Base-by-base conservation (phyloP, 2,888 invertebrate genomes). In the Macrophya annulata region DNA sequence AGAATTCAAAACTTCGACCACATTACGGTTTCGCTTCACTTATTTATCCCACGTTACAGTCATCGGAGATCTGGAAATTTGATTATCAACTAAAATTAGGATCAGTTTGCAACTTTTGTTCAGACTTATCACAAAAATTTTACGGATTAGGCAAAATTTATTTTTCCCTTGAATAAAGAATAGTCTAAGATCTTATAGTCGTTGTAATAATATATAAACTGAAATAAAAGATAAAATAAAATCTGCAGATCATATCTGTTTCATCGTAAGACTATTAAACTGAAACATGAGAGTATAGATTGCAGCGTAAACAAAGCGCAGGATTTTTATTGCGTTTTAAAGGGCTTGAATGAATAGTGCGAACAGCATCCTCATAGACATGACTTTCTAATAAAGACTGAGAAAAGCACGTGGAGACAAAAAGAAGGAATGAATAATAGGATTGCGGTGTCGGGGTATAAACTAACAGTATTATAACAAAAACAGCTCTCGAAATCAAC, bases 391-490 rank as follows among this genome's bases (percentile, higher is more conserved):
- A 62, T 21, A 25, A 62, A 62, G 0, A 25, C 21, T 62, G 62
- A 62, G 21, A 25, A 62, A 25, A 55, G 1, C 55, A 55, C 55
- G 55, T 12, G 62, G 62, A 8, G 9, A 21, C 4, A 25, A 10
- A 62, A 25, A 62, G 6, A 62, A 10, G 21, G 4, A 17, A 62
- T 25, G 12, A 12, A 21, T 25, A 12, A 62, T 62, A 25, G 62
- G 25, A 21, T 12, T 12, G 12, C 25, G 25, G 25, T 62, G 9
- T 62, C 21, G 8, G 10, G 25, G 10, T 25, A 62, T 25, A 9
- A 62, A 62, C 62, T 3, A 62, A 62, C 55, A 55, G 62, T 25
- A 62, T 62, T 62, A 62, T 62, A 21, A 72, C 21, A 43, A 25
- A n/a, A 74, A 74, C 25, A 12, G 45, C 15, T 45, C 45, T n/a